phyloP scores from a whole-genome alignment of 2,888 invertebrate species.

The Agonum fuliginosum region DNA sequence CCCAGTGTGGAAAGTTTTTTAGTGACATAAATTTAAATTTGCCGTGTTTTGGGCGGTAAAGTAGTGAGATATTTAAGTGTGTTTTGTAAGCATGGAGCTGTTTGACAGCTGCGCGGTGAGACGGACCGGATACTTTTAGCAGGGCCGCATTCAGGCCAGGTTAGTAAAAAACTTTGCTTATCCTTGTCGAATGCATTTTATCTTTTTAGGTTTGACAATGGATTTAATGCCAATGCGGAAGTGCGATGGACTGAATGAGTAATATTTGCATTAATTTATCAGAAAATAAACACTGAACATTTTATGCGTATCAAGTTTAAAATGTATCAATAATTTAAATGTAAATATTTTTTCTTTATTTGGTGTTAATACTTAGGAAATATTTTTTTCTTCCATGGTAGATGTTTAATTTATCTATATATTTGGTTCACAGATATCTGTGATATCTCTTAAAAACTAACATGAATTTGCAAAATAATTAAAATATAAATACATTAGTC shows the following conservation, averaged over 20 bases:
- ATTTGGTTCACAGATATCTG: no score
- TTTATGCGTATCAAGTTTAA: no score
- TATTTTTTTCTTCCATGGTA: no score
- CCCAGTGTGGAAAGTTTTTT: background rate
- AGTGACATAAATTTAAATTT: background rate
- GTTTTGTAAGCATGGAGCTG: constrained; percentile 10
- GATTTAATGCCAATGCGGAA: background rate
- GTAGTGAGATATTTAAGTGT: constrained; percentile 11
- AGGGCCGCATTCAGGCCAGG: constrained; percentile 4
- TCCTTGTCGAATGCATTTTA: constrained; percentile 13
- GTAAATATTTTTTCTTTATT: no score
- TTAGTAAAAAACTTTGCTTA: background rate
- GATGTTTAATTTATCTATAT: no score
- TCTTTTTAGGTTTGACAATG: background rate
- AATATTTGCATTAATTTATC: background rate
- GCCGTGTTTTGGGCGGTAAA: constrained; percentile 15
- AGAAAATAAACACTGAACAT: no score
- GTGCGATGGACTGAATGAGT: background rate
- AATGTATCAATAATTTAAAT: no score
- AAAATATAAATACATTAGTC: no score
- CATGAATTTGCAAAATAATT: no score
- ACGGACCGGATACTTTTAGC: constrained; percentile 15
- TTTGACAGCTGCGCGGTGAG: constrained; percentile 35
- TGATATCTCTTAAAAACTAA: no score
- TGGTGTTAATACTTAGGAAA: no score